Evolutionary conservation across 2,888 invertebrate genomes (phyloP), one percentile per base, ranked within the genome.

Genomic region (Scrobipalpa atriplicella): DNA sequence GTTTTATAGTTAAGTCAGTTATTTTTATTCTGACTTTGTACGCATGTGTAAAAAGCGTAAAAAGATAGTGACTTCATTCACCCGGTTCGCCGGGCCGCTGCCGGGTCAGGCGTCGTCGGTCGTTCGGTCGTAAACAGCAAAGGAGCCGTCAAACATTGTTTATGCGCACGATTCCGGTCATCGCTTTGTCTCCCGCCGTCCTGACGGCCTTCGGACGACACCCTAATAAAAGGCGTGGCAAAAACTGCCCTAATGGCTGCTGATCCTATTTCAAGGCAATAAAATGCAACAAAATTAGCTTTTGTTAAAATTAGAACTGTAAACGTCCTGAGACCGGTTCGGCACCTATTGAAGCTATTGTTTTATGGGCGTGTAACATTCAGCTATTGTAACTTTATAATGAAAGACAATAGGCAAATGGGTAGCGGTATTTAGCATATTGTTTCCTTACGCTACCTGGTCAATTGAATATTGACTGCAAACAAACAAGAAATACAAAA

Each of bases 221-320:
- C 91, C 92, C 90, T 89, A 88, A 92, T 92, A 92, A 90, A 92
- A 90, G 89, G 87, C 87, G 89, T 90, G 86, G 87, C 89, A 91
- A 91, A 92, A 92, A 92, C 81, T 80, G 76, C 81, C 84, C 84
- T 91, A 92, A 92, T 91, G 83, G 87, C 79, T 78, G 83, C 84
- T 87, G 89, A 90, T 90, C 90, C 90, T 87, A 91, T 92, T 92
- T 85, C 85, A 83, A 86, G 82, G 90, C 83, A 87, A 87, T 91
- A 91, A 92, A 92, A 87, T 89, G 91, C 90, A 91, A 92, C 92
- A 92, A 91, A 92, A 91, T 92, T 90, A 90, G 88, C 87, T 83
- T 86, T 91, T 91, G 90, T 90, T 85, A 85, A 86, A 85, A 77
- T 79, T 78, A 76, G 80, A 86, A 86, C 83, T 81, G 86, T 86